Evolutionary conservation across 2,888 invertebrate species (phyloP).

Genomic region (Chalcosyrphus nemorum): DNA sequence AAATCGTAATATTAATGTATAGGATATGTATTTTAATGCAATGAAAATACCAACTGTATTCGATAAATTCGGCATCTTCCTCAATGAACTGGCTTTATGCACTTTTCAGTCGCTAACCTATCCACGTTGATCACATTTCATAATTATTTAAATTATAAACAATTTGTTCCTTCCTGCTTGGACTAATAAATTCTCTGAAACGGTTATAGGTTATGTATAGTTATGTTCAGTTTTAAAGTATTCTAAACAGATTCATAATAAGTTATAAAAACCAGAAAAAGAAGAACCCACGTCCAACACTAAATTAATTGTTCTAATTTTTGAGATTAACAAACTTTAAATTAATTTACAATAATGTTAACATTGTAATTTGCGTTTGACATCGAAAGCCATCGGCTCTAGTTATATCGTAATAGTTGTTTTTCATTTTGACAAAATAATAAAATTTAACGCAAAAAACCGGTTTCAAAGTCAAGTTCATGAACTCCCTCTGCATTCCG

Average conservation of each 20-base stretch:
- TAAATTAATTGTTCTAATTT: neutral
- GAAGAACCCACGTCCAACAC: neutral
- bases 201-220: neutral
- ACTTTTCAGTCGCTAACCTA: too few species aligned
- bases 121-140: too few species aligned
- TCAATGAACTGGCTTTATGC: too few species aligned
- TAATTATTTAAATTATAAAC: too few species aligned
- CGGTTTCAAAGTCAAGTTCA: conserved; percentile 36
- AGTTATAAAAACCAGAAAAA: neutral
- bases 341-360: too few species aligned
- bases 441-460: neutral
- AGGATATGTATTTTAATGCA: too few species aligned
- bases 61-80: too few species aligned
- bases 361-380: too few species aligned
- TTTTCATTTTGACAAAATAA: neutral
- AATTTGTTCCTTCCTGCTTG: too few species aligned
- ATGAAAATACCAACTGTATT: too few species aligned
- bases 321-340: neutral
- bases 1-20: too few species aligned
- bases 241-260: neutral
- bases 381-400: neutral
- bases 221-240: neutral
- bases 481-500: conserved; percentile 23
- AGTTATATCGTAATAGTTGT: neutral
- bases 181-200: neutral